Evolutionary conservation across 2,888 invertebrate species (phyloP), one percentile per base, ranked within the genome.

Genomic region (Macrophya alboannulata): DNA sequence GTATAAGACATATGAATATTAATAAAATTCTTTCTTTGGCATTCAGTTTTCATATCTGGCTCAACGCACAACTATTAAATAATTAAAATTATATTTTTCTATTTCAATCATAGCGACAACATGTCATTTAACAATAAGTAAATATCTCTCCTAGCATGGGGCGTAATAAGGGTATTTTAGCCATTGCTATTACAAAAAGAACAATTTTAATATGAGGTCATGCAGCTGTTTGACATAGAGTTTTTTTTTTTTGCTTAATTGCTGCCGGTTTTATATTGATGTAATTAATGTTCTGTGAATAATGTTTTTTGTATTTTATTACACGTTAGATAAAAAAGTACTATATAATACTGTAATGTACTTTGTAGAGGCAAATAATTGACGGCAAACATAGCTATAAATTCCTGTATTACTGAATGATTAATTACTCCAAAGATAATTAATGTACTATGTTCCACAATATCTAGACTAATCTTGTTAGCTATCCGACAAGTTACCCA

Each of bases 331-430:
- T 40, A 81, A 43, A 59, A 59, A 25, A 1, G 59, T 62, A 45
- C 45, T 45, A 25, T 81, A 37, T 68, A 37, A 25, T 59, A 21
- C 62, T 81, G 9, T 62, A 37, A 21, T 59, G 17, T 77, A 31
- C 31, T 77, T 51, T 37, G 17, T 51, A 51, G 51, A 15, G 17
- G 48, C 45, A 55, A 37, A 48, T 31, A 17, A 77, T 77, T 31
- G 55, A 55, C 81, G 59, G 25, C 31, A 55, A 17, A 37, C 21
- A 43, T 81, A 62, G 81, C 62, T 62, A 40, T 81, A 43, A 81
- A 81, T 81, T 81, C 81, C 81, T 81, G 81, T 81, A 81, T 81
- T 81, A 81, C 81, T 81, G 62, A 81, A 62, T 81, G 81, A 81
- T 81, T n/a, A 81, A 77, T 43, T 81, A 81, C 37, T 43, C 81